Percentiles rank a stretch among this genome's conserved stretches.
Conservation (phyloP, 2,888 invertebrate species). For the Heliconius ethilla region DNA sequence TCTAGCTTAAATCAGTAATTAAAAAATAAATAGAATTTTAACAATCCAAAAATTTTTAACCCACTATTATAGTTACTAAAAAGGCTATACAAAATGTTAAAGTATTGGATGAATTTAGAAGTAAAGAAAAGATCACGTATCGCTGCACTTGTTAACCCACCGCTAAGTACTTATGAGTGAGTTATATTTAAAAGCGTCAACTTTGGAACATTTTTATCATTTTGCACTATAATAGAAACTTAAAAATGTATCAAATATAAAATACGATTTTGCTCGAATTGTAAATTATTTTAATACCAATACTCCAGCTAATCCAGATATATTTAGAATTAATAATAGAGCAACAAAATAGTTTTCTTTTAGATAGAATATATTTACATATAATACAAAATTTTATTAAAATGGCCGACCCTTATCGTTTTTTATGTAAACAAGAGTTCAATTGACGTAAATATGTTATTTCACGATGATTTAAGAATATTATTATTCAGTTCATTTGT, state of each 20-base stretch:
- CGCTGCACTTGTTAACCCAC: constrained; percentile 28
- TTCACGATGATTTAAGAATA: constrained; percentile 7
- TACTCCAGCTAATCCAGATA: not conserved
- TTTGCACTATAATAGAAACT: not conserved
- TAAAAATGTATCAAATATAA: not conserved
- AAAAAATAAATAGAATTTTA: too few species aligned
- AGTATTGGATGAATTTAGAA: constrained; percentile 26
- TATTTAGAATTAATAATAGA: not conserved
- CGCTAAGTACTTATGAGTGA: constrained; percentile 12
- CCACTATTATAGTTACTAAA: not conserved
- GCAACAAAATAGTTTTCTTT: not conserved
- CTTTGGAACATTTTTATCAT: constrained; percentile 10
- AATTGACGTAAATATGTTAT: not conserved
- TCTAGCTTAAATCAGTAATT: not conserved
- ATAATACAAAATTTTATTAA: not conserved
- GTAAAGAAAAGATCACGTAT: constrained; percentile 38
- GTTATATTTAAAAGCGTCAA: constrained; percentile 29
- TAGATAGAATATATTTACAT: not conserved
- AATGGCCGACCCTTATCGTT: not conserved
- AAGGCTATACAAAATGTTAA: constrained; percentile 13
- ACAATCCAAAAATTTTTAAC: too few species aligned
- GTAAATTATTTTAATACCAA: not conserved
- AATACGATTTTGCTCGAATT: not conserved
- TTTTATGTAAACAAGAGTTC: not conserved
- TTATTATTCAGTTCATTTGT: constrained; percentile 6